Percentiles rank a stretch among this genome's conserved stretches.
Evolutionary conservation across 2,888 invertebrate species (phyloP).

Genomic region (Macrostomum cliftonense): DNA sequence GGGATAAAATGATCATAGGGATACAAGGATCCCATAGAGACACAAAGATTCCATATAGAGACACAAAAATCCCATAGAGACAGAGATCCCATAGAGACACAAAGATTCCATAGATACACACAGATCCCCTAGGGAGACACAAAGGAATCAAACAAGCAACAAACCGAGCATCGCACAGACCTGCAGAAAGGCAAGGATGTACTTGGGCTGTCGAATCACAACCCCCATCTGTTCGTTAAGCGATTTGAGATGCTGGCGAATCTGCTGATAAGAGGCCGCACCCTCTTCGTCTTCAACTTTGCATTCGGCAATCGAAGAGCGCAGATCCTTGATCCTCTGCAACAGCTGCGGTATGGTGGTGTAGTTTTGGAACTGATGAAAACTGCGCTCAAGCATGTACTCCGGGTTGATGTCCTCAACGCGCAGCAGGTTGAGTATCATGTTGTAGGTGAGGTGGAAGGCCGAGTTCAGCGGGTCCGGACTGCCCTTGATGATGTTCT

Average conservation of each 20-base stretch:
- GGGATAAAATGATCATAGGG: no score
- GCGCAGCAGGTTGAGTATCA: slow-evolving; percentile 82
- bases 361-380: slow-evolving; percentile 97
- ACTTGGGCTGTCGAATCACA: slow-evolving; percentile 64
- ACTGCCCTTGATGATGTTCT: slow-evolving; percentile 53
- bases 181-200: slow-evolving; percentile 76
- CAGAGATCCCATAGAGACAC: no score
- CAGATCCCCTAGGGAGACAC: no score
- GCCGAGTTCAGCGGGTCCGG: slow-evolving; percentile 95
- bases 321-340: background rate
- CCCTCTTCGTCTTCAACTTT: slow-evolving; percentile 6
- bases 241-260: slow-evolving; percentile 3
- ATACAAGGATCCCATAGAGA: no score
- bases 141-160: no score
- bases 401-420: slow-evolving; percentile 99
- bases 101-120: no score
- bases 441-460: slow-evolving; percentile 95
- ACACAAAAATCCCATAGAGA: no score
- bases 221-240: slow-evolving; percentile 46
- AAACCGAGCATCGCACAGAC: no score
- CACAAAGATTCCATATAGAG: no score
- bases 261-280: slow-evolving; percentile 9
- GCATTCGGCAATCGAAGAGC: background rate
- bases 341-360: slow-evolving; percentile 55
- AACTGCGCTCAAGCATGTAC: slow-evolving; percentile 91